A percentile compares a stretch with the other conserved stretches of the same genome.
Conservation (phyloP, 2,113 vertebrate genomes). For the Chitala chitala region DNA sequence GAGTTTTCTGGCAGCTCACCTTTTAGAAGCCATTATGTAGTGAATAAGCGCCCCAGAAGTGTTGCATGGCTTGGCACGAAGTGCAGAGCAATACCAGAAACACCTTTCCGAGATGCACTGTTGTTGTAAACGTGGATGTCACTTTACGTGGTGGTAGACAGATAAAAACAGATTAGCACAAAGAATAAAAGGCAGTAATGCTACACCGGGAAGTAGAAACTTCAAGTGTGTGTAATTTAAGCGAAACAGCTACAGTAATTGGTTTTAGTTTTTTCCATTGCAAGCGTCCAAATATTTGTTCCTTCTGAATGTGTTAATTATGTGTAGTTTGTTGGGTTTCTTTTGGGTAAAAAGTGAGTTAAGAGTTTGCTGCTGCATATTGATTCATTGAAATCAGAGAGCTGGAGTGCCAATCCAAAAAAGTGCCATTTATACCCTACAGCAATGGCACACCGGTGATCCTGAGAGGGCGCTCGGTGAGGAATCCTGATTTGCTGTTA, state of each 20-base stretch:
- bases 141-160: neutral
- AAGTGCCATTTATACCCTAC: constrained; percentile 55
- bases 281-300: too few species aligned
- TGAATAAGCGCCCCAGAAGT: neutral
- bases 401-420: constrained; percentile 46
- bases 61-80: neutral
- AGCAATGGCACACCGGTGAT: neutral
- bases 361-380: constrained; percentile 47
- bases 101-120: neutral
- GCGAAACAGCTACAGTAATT: too few species aligned
- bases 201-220: neutral
- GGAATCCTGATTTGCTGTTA: constrained; percentile 21
- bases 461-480: constrained; percentile 23
- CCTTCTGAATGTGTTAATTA: too few species aligned
- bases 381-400: constrained; percentile 43
- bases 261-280: too few species aligned
- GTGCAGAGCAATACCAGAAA: neutral
- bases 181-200: neutral
- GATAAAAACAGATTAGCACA: neutral
- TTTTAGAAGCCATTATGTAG: neutral
- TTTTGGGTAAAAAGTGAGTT: too few species aligned
- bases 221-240: neutral
- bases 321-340: too few species aligned
- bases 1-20: neutral
- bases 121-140: neutral